Conservation (phyloP, 2,797 vertebrate genomes). For the Notolabrus celidotus region DNA sequence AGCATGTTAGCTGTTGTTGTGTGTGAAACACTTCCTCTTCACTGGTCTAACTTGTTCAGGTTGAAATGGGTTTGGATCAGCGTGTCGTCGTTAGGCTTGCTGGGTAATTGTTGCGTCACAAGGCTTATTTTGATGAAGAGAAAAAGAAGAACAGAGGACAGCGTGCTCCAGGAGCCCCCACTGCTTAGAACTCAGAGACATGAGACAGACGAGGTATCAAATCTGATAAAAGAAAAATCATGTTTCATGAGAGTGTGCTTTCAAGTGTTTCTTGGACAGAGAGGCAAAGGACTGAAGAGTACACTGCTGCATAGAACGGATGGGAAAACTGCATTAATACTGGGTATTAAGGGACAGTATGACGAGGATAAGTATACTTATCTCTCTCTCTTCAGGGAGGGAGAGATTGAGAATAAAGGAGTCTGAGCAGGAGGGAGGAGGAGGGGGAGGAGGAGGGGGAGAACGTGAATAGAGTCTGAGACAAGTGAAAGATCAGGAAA, state of each 20-base stretch:
- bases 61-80: slow-evolving; percentile 39
- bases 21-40: slow-evolving; percentile 22
- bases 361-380: slow-evolving; percentile 14
- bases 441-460: background rate
- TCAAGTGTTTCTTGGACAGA: slow-evolving; percentile 20
- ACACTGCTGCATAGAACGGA: slow-evolving; percentile 14
- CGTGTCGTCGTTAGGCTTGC: slow-evolving; percentile 4
- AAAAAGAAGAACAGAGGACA: background rate
- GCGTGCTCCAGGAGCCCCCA: background rate
- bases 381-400: slow-evolving; percentile 13
- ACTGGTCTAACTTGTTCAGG: slow-evolving; percentile 15
- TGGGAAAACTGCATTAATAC: slow-evolving; percentile 36
- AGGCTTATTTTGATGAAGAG: background rate
- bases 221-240: background rate
- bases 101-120: slow-evolving; percentile 2
- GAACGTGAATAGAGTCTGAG: slow-evolving; percentile 21
- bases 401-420: slow-evolving; percentile 23
- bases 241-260: slow-evolving; percentile 1
- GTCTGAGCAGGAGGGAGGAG: slow-evolving; percentile 4
- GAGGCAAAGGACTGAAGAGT: slow-evolving; percentile 7
- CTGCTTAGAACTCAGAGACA: slow-evolving; percentile 4
- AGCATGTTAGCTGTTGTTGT: background rate
- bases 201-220: slow-evolving; percentile 8
- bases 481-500: slow-evolving; percentile 12
- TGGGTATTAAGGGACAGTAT: slow-evolving; percentile 33